Evolutionary conservation across 2,797 vertebrate species (phyloP), one percentile per base, ranked within the genome.

Genomic region (Fistularia tabacaria): DNA sequence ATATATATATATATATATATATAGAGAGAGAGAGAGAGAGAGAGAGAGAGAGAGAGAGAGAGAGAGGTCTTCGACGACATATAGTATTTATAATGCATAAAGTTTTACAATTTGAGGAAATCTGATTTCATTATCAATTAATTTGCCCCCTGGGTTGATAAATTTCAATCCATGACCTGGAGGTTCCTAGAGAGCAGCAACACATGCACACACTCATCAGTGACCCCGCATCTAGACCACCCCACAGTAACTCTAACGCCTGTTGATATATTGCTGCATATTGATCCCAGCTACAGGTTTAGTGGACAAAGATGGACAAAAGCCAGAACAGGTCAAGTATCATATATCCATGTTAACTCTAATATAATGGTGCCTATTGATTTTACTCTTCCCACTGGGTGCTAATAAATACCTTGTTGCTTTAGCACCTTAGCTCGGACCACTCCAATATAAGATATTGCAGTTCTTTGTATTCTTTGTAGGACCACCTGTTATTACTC

Each of bases 351-450:
- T 74, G 63, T 72, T 70, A 77, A 66, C 62, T 78, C 60, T 42
- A 61, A 64, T 71, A 67, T 70, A 69, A 74, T 69, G 58, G 65
- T 59, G 63, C 46, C 45, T 64, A 81, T 84, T 64, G 77, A 84
- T 74, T 53, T 57, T 1, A 42, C 46, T 68, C 48, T 47, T 66
- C 61, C 66, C 73, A 57, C 43, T 47, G 49, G 66, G 63, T 66
- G 59, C 50, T 70, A 68, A 84, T 81, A 82, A 79, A 84, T 71
- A 78, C 68, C 60, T 69, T 57, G 70, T 59, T 76, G 72, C 59
- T 68, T 60, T 3, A 36, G 62, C 60, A 71, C 64, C 65, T 59
- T 55, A 67, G 57, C 57, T 70, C 74, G 66, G 66, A 63, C 57
- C 41, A 56, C 46, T 68, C 58, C 25, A n/a, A 45, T 77, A 75